Percentiles rank a stretch among this genome's conserved stretches.
phyloP scores from a whole-genome alignment of 2,888 invertebrate species.

The Parnassius mnemosyne region DNA sequence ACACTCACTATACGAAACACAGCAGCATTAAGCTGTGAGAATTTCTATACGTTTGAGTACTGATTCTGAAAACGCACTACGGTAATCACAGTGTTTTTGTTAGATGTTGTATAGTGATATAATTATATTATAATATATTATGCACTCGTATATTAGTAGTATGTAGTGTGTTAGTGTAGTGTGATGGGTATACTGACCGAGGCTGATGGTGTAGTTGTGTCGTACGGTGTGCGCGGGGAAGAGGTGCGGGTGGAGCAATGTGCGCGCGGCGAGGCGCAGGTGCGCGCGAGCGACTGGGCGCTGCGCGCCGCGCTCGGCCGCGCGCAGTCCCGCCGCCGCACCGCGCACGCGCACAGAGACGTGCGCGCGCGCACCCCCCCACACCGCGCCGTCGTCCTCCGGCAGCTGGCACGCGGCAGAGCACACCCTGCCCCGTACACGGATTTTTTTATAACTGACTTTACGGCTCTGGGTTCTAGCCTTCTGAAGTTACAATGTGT shows the following conservation, averaged over 20 bases:
- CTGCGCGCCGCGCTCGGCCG: conserved; percentile 27
- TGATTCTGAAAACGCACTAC: too few species aligned
- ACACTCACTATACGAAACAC: too few species aligned
- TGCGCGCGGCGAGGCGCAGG: conserved; percentile 44
- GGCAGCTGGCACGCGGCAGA: conserved; percentile 65
- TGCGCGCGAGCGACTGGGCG: conserved; percentile 52
- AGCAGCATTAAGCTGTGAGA: too few species aligned
- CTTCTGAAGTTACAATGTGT: too few species aligned
- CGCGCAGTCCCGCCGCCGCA: conserved; percentile 41
- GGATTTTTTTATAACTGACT: too few species aligned
- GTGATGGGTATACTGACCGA: conserved; percentile 50
- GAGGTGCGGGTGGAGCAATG: conserved; percentile 45
- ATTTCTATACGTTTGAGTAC: too few species aligned
- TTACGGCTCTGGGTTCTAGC: too few species aligned
- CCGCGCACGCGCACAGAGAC: conserved; percentile 35
- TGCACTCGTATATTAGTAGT: too few species aligned
- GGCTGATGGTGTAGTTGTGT: conserved; percentile 47
- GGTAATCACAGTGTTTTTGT: too few species aligned
- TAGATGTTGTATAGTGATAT: too few species aligned
- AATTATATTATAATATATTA: too few species aligned
- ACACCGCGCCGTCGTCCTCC: conserved; percentile 45
- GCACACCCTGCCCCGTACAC: conserved; percentile 51
- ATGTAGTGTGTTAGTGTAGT: neutral
- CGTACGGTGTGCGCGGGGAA: conserved; percentile 43
- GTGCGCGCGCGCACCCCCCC: conserved; percentile 51